phyloP scores from a whole-genome alignment of 2,888 invertebrate genomes.

The Augochlorella aurata region DNA sequence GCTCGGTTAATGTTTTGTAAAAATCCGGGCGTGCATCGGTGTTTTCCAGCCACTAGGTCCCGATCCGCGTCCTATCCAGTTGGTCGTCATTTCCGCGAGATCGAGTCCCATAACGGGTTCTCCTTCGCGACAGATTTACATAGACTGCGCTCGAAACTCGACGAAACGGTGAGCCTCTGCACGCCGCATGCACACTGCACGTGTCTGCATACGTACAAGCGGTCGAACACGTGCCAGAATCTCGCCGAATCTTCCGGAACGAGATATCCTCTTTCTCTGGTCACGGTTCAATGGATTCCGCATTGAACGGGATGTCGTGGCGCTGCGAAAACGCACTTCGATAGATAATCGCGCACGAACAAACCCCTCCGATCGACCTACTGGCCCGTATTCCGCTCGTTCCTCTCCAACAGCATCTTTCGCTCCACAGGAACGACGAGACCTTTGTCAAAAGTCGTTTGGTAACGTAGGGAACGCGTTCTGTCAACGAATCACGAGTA shows the following conservation, averaged over 20 bases:
- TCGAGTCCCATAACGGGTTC: conserved; percentile 6
- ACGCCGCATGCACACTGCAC: neutral
- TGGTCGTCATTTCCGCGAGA: conserved; percentile 29
- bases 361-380: conserved; percentile 51
- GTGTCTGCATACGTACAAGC: neutral
- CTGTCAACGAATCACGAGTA: neutral
- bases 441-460: conserved; percentile 2
- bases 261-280: conserved; percentile 25
- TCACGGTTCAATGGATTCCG: conserved; percentile 38
- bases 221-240: conserved; percentile 18
- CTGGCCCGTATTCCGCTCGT: conserved; percentile 50
- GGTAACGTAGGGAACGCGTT: neutral
- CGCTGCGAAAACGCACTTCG: conserved; percentile 41
- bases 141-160: conserved; percentile 27
- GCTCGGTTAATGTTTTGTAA: conserved; percentile 14
- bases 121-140: conserved; percentile 9
- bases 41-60: conserved; percentile 4
- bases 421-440: neutral
- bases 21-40: conserved; percentile 11
- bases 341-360: conserved; percentile 42
- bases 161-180: conserved; percentile 1
- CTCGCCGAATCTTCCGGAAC: conserved; percentile 25
- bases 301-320: conserved; percentile 27
- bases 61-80: conserved; percentile 33
- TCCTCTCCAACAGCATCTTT: neutral